Percentiles rank a stretch among this genome's conserved stretches.
These are phyloP conservation scores for Dynastes hyllus DNA, from an alignment of 2,888 invertebrate genomes.

Conservation along the genomic window DNA sequence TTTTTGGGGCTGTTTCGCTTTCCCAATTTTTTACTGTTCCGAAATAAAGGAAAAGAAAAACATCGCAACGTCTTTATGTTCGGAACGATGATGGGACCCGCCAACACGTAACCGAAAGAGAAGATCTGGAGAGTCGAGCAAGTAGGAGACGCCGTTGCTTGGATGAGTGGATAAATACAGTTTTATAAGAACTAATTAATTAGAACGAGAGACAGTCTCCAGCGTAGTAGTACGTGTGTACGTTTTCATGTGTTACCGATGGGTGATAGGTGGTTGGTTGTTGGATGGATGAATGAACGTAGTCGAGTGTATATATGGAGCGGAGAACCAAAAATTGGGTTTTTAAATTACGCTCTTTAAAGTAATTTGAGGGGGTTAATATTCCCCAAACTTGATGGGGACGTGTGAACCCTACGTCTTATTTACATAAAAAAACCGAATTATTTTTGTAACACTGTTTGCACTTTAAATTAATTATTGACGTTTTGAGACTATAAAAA, in stretches of 20 bases:
- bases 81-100: too few species aligned
- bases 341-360: slow-evolving; percentile 52
- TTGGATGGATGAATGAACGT: slow-evolving; percentile 30
- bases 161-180: slow-evolving; percentile 49
- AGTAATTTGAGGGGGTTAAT: slow-evolving; percentile 51
- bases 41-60: slow-evolving; percentile 30
- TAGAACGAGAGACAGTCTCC: slow-evolving; percentile 35
- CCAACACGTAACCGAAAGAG: slow-evolving; percentile 4
- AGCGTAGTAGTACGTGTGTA: slow-evolving; percentile 4
- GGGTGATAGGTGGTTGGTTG: slow-evolving; percentile 5
- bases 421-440: slow-evolving; percentile 63
- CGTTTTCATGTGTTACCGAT: slow-evolving; percentile 48
- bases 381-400: slow-evolving; percentile 56
- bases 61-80: slow-evolving; percentile 29
- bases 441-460: too few species aligned
- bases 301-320: slow-evolving; percentile 16
- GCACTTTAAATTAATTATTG: background rate
- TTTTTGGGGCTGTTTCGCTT: slow-evolving; percentile 4
- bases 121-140: slow-evolving; percentile 34
- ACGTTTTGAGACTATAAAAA: too few species aligned
- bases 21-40: too few species aligned
- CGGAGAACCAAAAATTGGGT: slow-evolving; percentile 49
- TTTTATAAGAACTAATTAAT: slow-evolving; percentile 51
- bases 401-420: slow-evolving; percentile 60
- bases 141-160: slow-evolving; percentile 8